Evolutionary conservation across 2,797 vertebrate genomes (phyloP).

Genomic region (Streptopelia turtur): DNA sequence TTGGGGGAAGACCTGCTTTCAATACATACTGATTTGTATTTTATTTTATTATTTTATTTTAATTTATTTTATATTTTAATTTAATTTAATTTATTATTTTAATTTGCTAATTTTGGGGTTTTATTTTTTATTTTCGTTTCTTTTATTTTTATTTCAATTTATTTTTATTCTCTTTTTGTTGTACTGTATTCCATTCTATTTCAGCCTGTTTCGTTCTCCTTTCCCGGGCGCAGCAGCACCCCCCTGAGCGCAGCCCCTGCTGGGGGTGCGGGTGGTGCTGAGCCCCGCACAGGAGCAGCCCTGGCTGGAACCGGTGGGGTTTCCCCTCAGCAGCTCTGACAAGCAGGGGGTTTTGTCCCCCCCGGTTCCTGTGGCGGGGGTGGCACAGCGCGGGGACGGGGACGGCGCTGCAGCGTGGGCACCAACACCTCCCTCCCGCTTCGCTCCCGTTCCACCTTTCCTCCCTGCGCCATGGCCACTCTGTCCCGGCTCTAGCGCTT

Average conservation of each 20-base stretch:
- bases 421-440: background rate
- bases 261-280: fast-evolving
- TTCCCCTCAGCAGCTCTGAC: background rate
- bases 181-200: background rate
- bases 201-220: background rate
- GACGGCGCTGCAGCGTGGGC: background rate
- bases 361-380: fast-evolving
- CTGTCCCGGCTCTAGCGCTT: background rate
- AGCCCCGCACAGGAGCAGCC: background rate
- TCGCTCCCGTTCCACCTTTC: background rate
- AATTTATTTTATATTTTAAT: background rate
- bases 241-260: fast-evolving
- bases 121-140: background rate
- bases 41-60: background rate
- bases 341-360: background rate
- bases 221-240: background rate
- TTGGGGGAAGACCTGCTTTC: background rate
- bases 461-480: background rate
- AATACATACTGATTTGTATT: background rate
- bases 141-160: background rate
- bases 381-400: fast-evolving
- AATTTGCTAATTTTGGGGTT: too few species aligned
- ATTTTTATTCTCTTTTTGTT: too few species aligned
- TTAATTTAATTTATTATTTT: background rate
- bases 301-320: background rate